phyloP scores from a whole-genome alignment of 64 coral and sea anemone species.

The Montipora efflorescens region DNA sequence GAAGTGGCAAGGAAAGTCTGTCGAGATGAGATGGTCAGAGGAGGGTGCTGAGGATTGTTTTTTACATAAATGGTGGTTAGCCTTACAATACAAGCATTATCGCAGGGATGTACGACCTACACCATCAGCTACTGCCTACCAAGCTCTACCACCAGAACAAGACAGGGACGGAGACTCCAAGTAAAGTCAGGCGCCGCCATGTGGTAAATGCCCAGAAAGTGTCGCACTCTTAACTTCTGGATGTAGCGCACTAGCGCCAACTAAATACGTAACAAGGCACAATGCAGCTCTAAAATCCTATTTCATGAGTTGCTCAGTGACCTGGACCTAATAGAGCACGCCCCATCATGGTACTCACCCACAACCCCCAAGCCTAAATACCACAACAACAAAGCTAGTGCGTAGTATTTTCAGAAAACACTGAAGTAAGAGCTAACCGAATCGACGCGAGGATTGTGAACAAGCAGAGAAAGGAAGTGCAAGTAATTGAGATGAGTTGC shows the following conservation, averaged over 20 bases:
- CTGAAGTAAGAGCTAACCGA: no score
- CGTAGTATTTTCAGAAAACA: no score
- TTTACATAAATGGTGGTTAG: no score
- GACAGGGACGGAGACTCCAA: not conserved
- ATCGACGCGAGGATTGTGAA: no score
- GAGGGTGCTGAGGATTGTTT: no score
- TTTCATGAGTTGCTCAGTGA: not conserved
- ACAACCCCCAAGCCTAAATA: not conserved
- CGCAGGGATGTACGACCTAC: not conserved
- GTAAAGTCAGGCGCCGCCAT: not conserved
- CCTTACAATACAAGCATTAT: not conserved
- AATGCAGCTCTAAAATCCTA: no score
- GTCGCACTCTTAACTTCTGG: not conserved
- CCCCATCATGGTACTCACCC: not conserved
- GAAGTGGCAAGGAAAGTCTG: no score
- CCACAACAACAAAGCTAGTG: not conserved
- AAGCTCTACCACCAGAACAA: constrained; percentile 5
- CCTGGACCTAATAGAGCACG: not conserved
- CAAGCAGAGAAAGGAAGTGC: no score
- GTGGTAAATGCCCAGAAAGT: constrained; percentile 17
- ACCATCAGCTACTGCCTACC: constrained; percentile 7
- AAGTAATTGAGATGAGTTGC: no score
- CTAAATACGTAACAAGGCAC: not conserved
- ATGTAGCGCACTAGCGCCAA: not conserved
- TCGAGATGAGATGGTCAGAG: no score